Evolutionary conservation across 2,797 vertebrate species (phyloP).

Genomic region (Harpia harpyja): DNA sequence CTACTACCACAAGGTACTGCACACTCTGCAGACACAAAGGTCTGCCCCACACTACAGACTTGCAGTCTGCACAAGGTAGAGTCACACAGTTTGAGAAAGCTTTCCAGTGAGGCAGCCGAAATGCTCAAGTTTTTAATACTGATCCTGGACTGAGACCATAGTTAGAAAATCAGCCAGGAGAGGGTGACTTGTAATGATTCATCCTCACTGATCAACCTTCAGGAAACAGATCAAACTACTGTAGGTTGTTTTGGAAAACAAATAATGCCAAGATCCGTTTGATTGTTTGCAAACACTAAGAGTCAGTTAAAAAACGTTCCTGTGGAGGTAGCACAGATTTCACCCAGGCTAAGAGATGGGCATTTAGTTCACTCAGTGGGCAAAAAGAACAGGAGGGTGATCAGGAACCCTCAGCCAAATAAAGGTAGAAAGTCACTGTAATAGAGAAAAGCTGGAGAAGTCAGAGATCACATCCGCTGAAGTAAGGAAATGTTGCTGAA

Average conservation of each 20-base stretch:
- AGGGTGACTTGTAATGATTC: neutral
- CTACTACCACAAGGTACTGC: neutral
- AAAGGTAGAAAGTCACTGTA: neutral
- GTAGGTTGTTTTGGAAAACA: neutral
- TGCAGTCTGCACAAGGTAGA: neutral
- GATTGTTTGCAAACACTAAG: neutral
- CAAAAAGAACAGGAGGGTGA: neutral
- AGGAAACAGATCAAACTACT: neutral
- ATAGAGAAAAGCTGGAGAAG: neutral
- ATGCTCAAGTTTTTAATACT: too few relatives aligned
- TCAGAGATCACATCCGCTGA: neutral
- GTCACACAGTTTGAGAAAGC: neutral
- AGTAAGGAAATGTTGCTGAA: neutral
- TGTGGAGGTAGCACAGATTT: neutral
- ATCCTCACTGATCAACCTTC: neutral
- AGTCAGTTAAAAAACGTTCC: neutral
- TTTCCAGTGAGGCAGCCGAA: too few relatives aligned
- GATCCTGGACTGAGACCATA: neutral
- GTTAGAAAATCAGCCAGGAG: neutral
- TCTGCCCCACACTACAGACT: neutral
- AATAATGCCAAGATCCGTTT: neutral
- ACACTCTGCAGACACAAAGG: neutral
- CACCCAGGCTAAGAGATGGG: neutral
- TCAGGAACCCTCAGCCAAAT: neutral
- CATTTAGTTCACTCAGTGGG: neutral